Evolutionary conservation across 2,113 vertebrate genomes (phyloP).

Genomic region (Verasper variegatus): DNA sequence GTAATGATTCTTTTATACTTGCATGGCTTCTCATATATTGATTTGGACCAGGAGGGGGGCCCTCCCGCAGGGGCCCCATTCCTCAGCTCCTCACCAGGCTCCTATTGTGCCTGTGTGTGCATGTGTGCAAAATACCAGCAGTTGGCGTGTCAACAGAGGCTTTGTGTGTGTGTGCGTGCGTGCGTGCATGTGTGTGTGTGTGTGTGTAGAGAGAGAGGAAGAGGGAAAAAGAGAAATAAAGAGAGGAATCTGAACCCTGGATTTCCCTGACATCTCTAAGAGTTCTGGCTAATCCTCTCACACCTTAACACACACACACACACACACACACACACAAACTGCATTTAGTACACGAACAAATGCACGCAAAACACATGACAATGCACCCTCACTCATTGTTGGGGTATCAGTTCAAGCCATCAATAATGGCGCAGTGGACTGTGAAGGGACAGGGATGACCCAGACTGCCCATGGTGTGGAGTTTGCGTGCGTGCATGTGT

Average conservation of each 20-base stretch:
- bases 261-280: conserved; percentile 68
- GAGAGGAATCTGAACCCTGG: conserved; percentile 40
- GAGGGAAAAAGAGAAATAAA: conserved; percentile 17
- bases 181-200: conserved; percentile 26
- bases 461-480: conserved; percentile 64
- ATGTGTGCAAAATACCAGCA: conserved; percentile 78
- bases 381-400: conserved; percentile 69
- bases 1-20: conserved; percentile 82
- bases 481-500: not conserved
- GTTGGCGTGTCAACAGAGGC: conserved; percentile 65
- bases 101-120: conserved; percentile 72
- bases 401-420: conserved; percentile 82
- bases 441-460: conserved; percentile 82
- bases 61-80: conserved; percentile 66
- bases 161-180: conserved; percentile 39
- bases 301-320: not conserved
- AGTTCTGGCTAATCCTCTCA: conserved; percentile 5
- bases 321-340: conserved; percentile 11
- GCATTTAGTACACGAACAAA: conserved; percentile 5
- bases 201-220: conserved; percentile 22
- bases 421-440: conserved; percentile 83
- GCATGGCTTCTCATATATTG: conserved; percentile 84
- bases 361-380: conserved; percentile 23
- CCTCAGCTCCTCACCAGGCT: conserved; percentile 52
- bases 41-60: conserved; percentile 76